Evolutionary conservation across 2,113 vertebrate genomes (phyloP), one percentile per base, ranked within the genome.

Genomic region (Cynoglossus semilaevis): DNA sequence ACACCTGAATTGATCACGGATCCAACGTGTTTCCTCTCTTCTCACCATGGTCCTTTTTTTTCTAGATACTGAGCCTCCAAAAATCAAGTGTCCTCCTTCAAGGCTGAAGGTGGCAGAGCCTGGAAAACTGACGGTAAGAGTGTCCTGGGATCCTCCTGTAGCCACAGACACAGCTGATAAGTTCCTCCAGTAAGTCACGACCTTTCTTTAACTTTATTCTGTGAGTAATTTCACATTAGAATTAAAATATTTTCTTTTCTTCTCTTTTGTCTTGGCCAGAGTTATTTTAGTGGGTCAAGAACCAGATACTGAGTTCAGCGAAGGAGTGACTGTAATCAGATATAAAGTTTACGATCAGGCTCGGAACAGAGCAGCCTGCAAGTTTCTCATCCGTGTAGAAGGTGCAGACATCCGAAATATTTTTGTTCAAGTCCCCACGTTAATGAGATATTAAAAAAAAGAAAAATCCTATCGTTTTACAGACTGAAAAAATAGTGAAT

Each of bases 361-460:
- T 0, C 91, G 92, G 76, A 99, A 99, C 87, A 87, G 92, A 63
- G 96, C 95, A 1, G 93, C 93, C 82, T 99, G 97, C 93, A 99
- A 97, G 83, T 98, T 99, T 79, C 87, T 91, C 15, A 66, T 99
- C 51, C 93, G 93, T 13, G 89, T 99, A 50, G 93, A 95, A 85
- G 97, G 97, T 97, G 83, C 22, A 86, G 79, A 46, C 19, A 17
- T 9, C 11, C n/a, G 43, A 15, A 3, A 7, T 11, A 40, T 4
- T 29, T 29, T 4, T 7, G 12, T 4, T 41, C 1, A 38, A 13
- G 38, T 13, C 14, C 10, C 10, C 38, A 12, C 10, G 4, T 14
- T 14, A 12, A 1, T 41, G 4, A 41, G 22, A 29, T 29, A 6
- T 29, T 29, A 6, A 29, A 29, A 29, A 29, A n/a, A n/a, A n/a